A percentile compares a stretch with the other conserved stretches of the same genome.
Conservation (phyloP, 2,797 vertebrate genomes). For the Siniperca scherzeri region DNA sequence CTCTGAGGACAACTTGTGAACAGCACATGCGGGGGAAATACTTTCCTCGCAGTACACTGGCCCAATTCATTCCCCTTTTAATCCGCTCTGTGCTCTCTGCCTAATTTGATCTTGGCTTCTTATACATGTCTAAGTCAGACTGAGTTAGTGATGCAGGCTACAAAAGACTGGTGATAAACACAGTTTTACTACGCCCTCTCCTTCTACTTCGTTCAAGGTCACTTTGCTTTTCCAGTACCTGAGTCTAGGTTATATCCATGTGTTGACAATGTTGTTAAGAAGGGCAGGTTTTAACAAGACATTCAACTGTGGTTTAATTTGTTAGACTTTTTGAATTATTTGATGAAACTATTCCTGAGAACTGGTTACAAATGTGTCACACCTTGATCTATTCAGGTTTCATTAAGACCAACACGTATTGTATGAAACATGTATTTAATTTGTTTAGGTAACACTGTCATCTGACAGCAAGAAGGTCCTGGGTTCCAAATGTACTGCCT, state of each 20-base stretch:
- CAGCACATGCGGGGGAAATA: slow-evolving; percentile 79
- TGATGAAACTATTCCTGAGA: background rate
- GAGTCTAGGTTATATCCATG: background rate
- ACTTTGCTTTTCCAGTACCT: slow-evolving; percentile 7
- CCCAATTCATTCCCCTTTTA: slow-evolving; percentile 85
- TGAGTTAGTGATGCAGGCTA: slow-evolving; percentile 53
- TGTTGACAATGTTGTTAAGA: background rate
- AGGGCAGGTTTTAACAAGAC: background rate
- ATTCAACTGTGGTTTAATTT: background rate
- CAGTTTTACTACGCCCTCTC: slow-evolving; percentile 21
- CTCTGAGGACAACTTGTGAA: slow-evolving; percentile 72
- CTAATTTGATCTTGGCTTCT: slow-evolving; percentile 73
- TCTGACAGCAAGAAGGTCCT: background rate
- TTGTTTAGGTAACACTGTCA: background rate
- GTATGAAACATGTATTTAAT: background rate
- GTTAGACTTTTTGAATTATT: background rate
- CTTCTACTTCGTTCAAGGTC: background rate
- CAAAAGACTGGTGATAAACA: slow-evolving; percentile 36
- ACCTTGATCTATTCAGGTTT: background rate
- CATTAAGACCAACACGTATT: background rate
- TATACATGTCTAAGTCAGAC: slow-evolving; percentile 67
- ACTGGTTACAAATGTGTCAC: background rate
- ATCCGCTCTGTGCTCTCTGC: slow-evolving; percentile 83
- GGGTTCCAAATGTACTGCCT: background rate
- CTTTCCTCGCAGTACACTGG: slow-evolving; percentile 83